Conservation (phyloP, 2,113 vertebrate species). For the Athene cunicularia region DNA sequence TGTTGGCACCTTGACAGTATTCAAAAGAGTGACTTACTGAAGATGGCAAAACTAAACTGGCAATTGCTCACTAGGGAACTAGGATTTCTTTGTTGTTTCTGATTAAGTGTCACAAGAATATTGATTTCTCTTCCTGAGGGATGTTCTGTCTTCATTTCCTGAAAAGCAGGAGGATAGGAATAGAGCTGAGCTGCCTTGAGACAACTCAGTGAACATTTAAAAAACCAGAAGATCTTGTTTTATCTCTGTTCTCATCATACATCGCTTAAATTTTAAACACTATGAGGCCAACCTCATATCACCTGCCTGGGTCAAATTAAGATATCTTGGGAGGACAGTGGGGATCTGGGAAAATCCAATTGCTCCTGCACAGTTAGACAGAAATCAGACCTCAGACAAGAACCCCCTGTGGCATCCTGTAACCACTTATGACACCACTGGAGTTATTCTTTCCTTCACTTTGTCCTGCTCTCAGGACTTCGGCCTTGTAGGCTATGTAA, state of each 20-base stretch:
- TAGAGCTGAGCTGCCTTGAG: background rate
- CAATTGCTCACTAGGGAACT: background rate
- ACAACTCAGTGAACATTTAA: background rate
- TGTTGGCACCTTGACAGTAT: conserved; percentile 1
- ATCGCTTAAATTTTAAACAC: background rate
- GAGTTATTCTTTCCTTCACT: background rate
- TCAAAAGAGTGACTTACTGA: background rate
- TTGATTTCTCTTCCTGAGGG: conserved; percentile 34
- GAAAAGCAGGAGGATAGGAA: conserved; percentile 3
- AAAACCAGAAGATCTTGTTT: background rate
- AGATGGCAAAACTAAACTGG: conserved; percentile 1
- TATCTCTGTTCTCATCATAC: background rate
- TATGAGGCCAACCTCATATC: background rate
- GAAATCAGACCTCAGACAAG: background rate
- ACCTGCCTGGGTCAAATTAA: background rate
- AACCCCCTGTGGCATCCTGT: background rate
- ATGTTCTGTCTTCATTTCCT: conserved; percentile 25
- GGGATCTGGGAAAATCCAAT: background rate
- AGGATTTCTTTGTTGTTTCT: conserved; percentile 33
- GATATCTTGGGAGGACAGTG: background rate
- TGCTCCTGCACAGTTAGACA: background rate
- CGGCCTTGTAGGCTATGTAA: background rate
- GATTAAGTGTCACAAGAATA: conserved; percentile 22
- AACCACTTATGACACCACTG: background rate
- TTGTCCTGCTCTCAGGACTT: background rate